phyloP scores from a whole-genome alignment of 2,113 vertebrate species.

The Amphilophus citrinellus region DNA sequence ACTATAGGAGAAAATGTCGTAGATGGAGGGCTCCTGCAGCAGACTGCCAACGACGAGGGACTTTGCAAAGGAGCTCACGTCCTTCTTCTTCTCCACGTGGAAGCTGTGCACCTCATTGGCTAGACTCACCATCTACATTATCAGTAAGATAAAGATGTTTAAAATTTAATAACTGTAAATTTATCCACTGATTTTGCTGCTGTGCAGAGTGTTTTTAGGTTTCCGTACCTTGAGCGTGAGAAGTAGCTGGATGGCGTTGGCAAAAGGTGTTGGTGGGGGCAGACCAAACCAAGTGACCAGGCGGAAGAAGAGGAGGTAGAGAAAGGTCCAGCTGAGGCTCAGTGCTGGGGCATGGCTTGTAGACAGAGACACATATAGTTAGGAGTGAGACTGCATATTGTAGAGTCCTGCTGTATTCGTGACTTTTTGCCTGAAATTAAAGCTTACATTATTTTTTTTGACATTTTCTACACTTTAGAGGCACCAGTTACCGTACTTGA shows the following conservation, averaged over 20 bases:
- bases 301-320: slow-evolving; percentile 92
- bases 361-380: background rate
- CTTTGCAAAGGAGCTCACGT: slow-evolving; percentile 84
- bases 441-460: background rate
- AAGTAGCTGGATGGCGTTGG: slow-evolving; percentile 90
- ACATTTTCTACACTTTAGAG: background rate
- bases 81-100: slow-evolving; percentile 84
- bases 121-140: slow-evolving; percentile 89
- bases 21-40: slow-evolving; percentile 83
- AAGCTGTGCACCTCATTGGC: slow-evolving; percentile 88
- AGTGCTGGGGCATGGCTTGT: slow-evolving; percentile 84
- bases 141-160: background rate
- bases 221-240: slow-evolving; percentile 88
- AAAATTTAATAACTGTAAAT: background rate
- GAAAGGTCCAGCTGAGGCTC: slow-evolving; percentile 88
- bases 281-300: slow-evolving; percentile 82
- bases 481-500: background rate
- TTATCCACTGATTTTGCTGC: background rate
- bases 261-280: slow-evolving; percentile 85
- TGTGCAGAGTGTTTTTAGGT: too few species aligned
- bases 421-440: background rate
- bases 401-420: background rate
- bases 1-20: slow-evolving; percentile 87
- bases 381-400: background rate
- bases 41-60: slow-evolving; percentile 79